Evolutionary conservation across 2,797 vertebrate genomes (phyloP), one percentile per base, ranked within the genome.

Genomic region (Cynopterus sphinx): DNA sequence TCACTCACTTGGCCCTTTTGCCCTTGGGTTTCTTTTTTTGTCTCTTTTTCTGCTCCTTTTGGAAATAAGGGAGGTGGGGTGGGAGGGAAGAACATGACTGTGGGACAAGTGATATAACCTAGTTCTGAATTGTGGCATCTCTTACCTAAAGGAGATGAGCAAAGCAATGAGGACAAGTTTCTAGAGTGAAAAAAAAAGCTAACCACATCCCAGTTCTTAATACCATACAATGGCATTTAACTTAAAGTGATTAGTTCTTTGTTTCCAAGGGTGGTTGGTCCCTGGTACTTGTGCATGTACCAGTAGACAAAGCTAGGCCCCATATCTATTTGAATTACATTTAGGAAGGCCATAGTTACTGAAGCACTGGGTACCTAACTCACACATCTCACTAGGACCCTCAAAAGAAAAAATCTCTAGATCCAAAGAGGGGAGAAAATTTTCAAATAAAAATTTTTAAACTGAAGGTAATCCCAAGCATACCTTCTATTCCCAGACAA

Each of bases 321-420:
- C 22, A 33, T 55, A 55, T 65, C 71, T 67, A 13, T 49, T 39
- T 51, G 21, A 6, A 39, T 53, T 24, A 49, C 9, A 33, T 73
- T 55, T 36, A 65, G 10, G 21, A 17, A 16, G 3, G 26, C 7
- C 31, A 43, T 61, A n/a, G 61, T 71, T 89, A 70, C 33, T 59
- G 51, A 82, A 63, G 63, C 43, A 53, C 41, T 13, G 10, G 24
- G 21, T 15, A 79, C 36, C 81, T 61, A 41, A 90, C 28, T 73
- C 28, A 16, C 1, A 79, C 53, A 8, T 74, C 74, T 90, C 67
- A 63, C 63, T 92, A 81, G 55, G 12, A 46, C 9, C 21, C 65
- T 92, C 71, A 26, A 22, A 67, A 96, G 79, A 87, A 95, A 95
- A 65, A 65, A 65, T 78, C 22, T 85, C 55, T 85, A 59, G 19